Evolutionary conservation across 2,797 vertebrate species (phyloP), one percentile per base, ranked within the genome.

Genomic region (Buceros bicornis): DNA sequence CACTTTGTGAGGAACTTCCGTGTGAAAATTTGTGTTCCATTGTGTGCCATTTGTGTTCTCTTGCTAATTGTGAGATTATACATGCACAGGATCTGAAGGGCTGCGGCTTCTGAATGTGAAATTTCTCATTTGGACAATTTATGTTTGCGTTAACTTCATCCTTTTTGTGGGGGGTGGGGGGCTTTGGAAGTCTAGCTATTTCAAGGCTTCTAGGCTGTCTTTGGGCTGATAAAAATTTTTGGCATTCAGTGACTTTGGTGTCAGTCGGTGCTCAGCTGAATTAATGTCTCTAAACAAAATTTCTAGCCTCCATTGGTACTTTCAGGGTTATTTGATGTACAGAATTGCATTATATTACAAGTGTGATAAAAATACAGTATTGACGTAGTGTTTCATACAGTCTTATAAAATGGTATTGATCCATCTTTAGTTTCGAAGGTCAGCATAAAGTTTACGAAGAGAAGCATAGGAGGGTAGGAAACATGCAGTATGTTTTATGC

Each of bases 331-430:
- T 95, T 85, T 94, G 83, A 83, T 93, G 50, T 56, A 73, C 61
- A 70, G 91, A 87, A 69, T 78, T 82, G 33, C 53, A 89, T 95
- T 95, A 80, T 61, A 88, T 96, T 96, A 76, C 51, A 70, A 78
- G 81, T 1, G 1, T 71, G 54, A 94, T 96, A 90, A 96, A 97
- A 97, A 97, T 94, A 61, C 66, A 85, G 54, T 97, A 97, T 96
- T 96, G 96, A 96, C 87, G 82, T 87, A n/a, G 70, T 73, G 95
- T 95, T 97, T 96, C 78, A 85, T 95, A 64, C 64, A 93, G 87
- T 82, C 83, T 96, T 96, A 94, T 96, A 96, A 97, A 98, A 80
- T 43, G 81, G 13, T 94, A 97, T 97, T 93, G 95, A 97, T 97
- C 94, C 45, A 20, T 69, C 65, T 92, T 93, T 50, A 78, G 33